Evolutionary conservation across 2,113 vertebrate genomes (phyloP), one percentile per base, ranked within the genome.

Genomic region (Corythoichthys haematopterus): DNA sequence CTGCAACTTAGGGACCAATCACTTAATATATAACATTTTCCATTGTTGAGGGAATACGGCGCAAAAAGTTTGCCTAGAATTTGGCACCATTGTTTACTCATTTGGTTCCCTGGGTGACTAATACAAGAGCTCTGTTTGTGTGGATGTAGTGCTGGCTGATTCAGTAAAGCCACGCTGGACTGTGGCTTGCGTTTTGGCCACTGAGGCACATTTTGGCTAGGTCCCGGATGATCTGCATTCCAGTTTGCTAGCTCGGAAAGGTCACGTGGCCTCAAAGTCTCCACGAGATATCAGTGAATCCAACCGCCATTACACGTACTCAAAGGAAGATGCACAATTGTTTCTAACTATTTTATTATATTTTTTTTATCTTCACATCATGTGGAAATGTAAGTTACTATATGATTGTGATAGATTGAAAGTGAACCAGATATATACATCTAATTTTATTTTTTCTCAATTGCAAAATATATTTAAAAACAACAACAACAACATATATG

Each of bases 241-340:
- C 37, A 59, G 11, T 37, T 35, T 36, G 76, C 58, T 35, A 20
- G 71, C 58, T 70, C 52, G 37, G 60, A 77, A 68, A 75, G 61
- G 56, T 79, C 64, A 70, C 72, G 60, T 43, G 55, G 47, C 52
- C 61, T 65, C 70, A 33, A 61, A 74, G 51, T 46, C 35, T 64
- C 66, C 15, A 67, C 37, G 60, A 70, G 33, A 62, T 45, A 4
- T 53, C 38, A 50, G 46, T 14, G 35, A 60, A 40, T 20, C 37
- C 33, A 20, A 9, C 16, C 37, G 52, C 68, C 52, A 70, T 70
- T 55, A 55, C 46, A 50, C 20, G 0, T 56, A 43, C 48, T 72
- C 13, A 0, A 12, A 57, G 37, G 16, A 70, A 63, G 35, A 71
- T 36, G 13, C 47, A 28, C 65, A 50, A 59, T 76, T 20, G 56